Percentiles rank a stretch among this genome's conserved stretches.
phyloP scores from a whole-genome alignment of 1,140 invertebrate species.

The Trichonephila inaurata region DNA sequence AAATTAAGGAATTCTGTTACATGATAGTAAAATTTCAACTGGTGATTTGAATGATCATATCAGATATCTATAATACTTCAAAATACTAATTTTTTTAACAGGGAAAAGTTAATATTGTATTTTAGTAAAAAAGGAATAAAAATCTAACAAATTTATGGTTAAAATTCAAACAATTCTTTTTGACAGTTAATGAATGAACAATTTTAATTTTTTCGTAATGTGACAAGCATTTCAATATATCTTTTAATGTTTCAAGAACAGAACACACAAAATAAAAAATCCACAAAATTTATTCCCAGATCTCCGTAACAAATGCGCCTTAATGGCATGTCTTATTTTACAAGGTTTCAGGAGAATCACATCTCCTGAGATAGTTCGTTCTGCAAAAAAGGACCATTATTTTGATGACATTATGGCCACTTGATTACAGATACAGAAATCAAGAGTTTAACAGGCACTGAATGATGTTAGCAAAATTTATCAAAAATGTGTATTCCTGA shows the following conservation, averaged over 20 bases:
- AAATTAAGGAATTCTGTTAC: too few relatives aligned
- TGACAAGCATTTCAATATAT: too few relatives aligned
- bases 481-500: slow-evolving; percentile 37
- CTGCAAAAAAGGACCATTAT: slow-evolving; percentile 42
- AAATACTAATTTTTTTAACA: too few relatives aligned
- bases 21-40: too few relatives aligned
- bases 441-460: slow-evolving; percentile 69
- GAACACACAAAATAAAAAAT: slow-evolving; percentile 46
- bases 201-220: too few relatives aligned
- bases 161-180: too few relatives aligned
- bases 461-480: slow-evolving; percentile 62
- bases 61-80: too few relatives aligned
- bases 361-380: slow-evolving; percentile 16
- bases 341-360: slow-evolving; percentile 40
- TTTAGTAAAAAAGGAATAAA: too few relatives aligned
- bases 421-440: slow-evolving; percentile 52
- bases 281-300: slow-evolving; percentile 76
- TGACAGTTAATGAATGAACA: too few relatives aligned
- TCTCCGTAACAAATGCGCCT: slow-evolving; percentile 73
- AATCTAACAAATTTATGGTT: too few relatives aligned
- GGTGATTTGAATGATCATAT: too few relatives aligned
- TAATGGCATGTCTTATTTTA: slow-evolving; percentile 62
- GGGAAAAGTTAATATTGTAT: too few relatives aligned
- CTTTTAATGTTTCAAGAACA: background rate
- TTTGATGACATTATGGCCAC: slow-evolving; percentile 43